phyloP scores from a whole-genome alignment of 2,113 vertebrate species.

The Crotalus horridus region DNA sequence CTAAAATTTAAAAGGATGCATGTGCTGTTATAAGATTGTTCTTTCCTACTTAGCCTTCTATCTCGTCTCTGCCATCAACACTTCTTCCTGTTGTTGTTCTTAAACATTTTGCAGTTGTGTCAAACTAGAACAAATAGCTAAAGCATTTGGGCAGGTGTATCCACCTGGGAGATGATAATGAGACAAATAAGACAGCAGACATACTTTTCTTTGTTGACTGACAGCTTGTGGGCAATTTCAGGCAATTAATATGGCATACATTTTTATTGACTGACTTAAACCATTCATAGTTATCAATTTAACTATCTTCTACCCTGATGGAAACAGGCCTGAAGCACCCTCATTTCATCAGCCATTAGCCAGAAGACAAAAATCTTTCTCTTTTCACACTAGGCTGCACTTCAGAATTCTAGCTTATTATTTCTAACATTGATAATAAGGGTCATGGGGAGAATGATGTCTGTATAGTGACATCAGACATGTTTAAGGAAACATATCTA shows the following conservation, averaged over 20 bases:
- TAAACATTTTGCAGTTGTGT: constrained; percentile 35
- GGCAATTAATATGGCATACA: constrained; percentile 59
- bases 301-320: constrained; percentile 37
- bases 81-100: constrained; percentile 21
- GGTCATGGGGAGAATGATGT: constrained; percentile 61
- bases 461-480: constrained; percentile 64
- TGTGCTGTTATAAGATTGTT: constrained; percentile 37
- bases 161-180: constrained; percentile 49
- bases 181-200: constrained; percentile 55
- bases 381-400: constrained; percentile 42
- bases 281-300: constrained; percentile 53
- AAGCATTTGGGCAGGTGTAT: constrained; percentile 26
- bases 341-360: constrained; percentile 27
- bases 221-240: constrained; percentile 57
- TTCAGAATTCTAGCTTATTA: constrained; percentile 59
- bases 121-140: constrained; percentile 41
- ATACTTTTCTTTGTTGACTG: constrained; percentile 56
- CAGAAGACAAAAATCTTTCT: constrained; percentile 32
- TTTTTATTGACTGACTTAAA: constrained; percentile 58
- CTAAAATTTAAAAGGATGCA: background rate
- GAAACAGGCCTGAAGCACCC: constrained; percentile 26
- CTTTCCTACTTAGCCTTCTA: constrained; percentile 14
- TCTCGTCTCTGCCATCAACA: background rate
- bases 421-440: constrained; percentile 65
- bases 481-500: constrained; percentile 56